Percentiles rank a stretch among this genome's conserved stretches.
phyloP scores from a whole-genome alignment of 2,888 invertebrate genomes.

The Scotopteryx bipunctaria region DNA sequence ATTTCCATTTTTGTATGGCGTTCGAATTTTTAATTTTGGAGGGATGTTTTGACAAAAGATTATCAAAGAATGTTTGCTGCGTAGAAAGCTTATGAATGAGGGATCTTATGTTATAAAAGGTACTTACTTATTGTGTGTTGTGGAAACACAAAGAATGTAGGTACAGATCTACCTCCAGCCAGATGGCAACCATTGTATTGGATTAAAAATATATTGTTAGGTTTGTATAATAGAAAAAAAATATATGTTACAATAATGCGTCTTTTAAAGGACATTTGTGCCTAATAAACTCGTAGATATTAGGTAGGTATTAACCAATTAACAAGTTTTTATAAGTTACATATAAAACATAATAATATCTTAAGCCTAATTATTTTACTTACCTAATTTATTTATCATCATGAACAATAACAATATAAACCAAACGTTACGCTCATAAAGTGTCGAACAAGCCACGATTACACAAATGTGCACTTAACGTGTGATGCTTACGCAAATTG shows the following conservation, averaged over 20 bases:
- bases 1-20: slow-evolving; percentile 70
- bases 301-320: too few relatives aligned
- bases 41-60: slow-evolving; percentile 61
- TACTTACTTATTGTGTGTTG: slow-evolving; percentile 4
- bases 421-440: slow-evolving; percentile 20
- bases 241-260: too few relatives aligned
- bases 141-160: slow-evolving; percentile 1
- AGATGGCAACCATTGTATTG: slow-evolving; percentile 10
- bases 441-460: slow-evolving; percentile 42
- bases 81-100: slow-evolving; percentile 33
- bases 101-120: slow-evolving; percentile 6
- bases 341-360: too few relatives aligned
- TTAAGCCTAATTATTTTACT: too few relatives aligned
- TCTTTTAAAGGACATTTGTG: too few relatives aligned
- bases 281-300: too few relatives aligned
- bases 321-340: too few relatives aligned
- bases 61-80: slow-evolving; percentile 43
- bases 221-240: too few relatives aligned
- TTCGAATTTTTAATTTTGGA: slow-evolving; percentile 58
- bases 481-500: slow-evolving; percentile 41
- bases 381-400: neutral
- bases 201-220: neutral
- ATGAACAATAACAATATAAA: slow-evolving; percentile 1
- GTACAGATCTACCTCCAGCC: neutral
- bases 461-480: slow-evolving; percentile 31